Conservation (phyloP, 2,797 vertebrate genomes). For the Dicrostonyx torquatus region DNA sequence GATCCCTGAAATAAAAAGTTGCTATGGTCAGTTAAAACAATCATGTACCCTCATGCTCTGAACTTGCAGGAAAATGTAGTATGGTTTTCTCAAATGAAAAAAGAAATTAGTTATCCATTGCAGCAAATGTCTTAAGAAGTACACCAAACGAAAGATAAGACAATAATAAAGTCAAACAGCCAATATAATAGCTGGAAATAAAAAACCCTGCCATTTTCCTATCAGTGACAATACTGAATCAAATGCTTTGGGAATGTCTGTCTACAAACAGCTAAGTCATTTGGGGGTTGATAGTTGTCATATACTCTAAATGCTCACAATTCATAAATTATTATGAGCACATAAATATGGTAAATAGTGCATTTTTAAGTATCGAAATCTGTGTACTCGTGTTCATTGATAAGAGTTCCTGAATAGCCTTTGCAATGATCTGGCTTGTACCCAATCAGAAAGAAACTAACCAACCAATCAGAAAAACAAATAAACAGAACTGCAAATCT, state of each 20-base stretch:
- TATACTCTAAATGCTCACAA: background rate
- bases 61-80: slow-evolving; percentile 35
- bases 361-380: background rate
- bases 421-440: background rate
- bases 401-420: background rate
- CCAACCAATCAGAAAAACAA: background rate
- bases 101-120: slow-evolving; percentile 49
- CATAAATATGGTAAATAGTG: background rate
- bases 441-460: background rate
- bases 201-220: background rate
- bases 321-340: background rate
- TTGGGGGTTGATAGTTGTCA: background rate
- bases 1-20: background rate
- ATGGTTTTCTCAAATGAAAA: slow-evolving; percentile 54
- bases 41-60: background rate
- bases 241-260: slow-evolving; percentile 38
- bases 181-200: slow-evolving; percentile 28
- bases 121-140: slow-evolving; percentile 49
- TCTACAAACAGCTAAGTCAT: background rate
- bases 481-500: background rate
- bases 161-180: slow-evolving; percentile 9
- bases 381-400: background rate
- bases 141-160: slow-evolving; percentile 48
- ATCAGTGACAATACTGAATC: background rate
- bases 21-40: background rate